phyloP scores from a whole-genome alignment of 2,888 invertebrate genomes.

The Pterostichus madidus region DNA sequence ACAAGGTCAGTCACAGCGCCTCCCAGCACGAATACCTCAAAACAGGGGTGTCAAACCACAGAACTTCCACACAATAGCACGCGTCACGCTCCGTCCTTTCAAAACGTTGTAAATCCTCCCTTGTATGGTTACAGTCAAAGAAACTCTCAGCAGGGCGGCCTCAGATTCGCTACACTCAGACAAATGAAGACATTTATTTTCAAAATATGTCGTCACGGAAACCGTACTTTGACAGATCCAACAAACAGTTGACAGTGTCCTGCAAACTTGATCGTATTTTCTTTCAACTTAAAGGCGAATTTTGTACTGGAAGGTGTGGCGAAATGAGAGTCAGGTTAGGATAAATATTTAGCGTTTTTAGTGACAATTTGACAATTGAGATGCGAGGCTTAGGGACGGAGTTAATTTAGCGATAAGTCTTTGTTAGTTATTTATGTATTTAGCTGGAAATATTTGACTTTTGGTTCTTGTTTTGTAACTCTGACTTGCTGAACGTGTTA shows the following conservation, averaged over 20 bases:
- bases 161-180: conserved; percentile 53
- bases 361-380: conserved; percentile 44
- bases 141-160: conserved; percentile 40
- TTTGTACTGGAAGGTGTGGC: conserved; percentile 21
- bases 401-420: conserved; percentile 57
- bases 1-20: conserved; percentile 14
- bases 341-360: conserved; percentile 64
- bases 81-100: conserved; percentile 46
- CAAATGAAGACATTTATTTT: conserved; percentile 70
- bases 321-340: conserved; percentile 34
- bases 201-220: conserved; percentile 69
- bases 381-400: not conserved
- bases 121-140: conserved; percentile 42
- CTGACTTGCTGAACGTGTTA: conserved; percentile 18
- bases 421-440: conserved; percentile 44
- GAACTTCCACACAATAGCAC: conserved; percentile 37
- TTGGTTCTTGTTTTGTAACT: conserved; percentile 43
- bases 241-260: conserved; percentile 38
- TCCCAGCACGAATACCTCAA: conserved; percentile 26
- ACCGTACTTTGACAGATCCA: conserved; percentile 70
- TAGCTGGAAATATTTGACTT: conserved; percentile 41
- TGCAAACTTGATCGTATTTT: not conserved
- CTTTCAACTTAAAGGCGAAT: not conserved
- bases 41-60: conserved; percentile 63
- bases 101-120: conserved; percentile 56